Evolutionary conservation across 2,888 invertebrate genomes (phyloP), one percentile per base, ranked within the genome.

Genomic region (Dasysyrphus albostriatus): DNA sequence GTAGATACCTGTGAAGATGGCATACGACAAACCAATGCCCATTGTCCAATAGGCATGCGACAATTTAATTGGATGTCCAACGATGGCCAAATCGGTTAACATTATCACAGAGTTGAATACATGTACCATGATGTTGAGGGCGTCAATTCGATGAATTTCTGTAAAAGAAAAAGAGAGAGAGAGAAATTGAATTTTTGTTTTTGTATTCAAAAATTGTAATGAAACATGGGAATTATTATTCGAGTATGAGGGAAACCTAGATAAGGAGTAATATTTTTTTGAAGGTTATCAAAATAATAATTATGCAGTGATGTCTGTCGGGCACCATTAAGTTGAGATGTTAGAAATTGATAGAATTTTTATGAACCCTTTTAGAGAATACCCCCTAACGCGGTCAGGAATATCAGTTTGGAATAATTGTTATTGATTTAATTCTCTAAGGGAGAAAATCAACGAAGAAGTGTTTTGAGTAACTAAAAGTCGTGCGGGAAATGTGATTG

Each of bases 71-170:
- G 97, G 97, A 89, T 96, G 95, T n/a, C 95, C 94, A n/a, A 95
- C 94, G 56, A 96, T 92, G 84, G 95, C 93, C 88, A 97, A 91
- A 90, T 97, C 96, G 10, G 95, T 90, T 59, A 97, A 90, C 95
- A 97, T 96, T 89, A 96, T 92, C 58, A 96, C 91, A 10, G 96
- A 95, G 93, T 97, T 97, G 89, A 95, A 93, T 75, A 93, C 92
- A 88, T 93, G 93, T 34, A 93, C 93, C 93, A 93, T 93, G 47
- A 93, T 92, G 89, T 93, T 93, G 44, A 93, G 89, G 9, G 92
- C 89, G 88, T 93, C 93, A 65, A 93, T 91, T 89, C 91, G 91
- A 89, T 93, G 92, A 72, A 92, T 90, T 77, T 93, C 93, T 92
- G 85, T 14, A 8, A 4, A n/a, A 10, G 51, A n/a, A 88, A 88